These are phyloP conservation scores for Hydrozoanthus gracilis DNA, from an alignment of 92 coral and sea anemone species.

Conservation along the genomic window DNA sequence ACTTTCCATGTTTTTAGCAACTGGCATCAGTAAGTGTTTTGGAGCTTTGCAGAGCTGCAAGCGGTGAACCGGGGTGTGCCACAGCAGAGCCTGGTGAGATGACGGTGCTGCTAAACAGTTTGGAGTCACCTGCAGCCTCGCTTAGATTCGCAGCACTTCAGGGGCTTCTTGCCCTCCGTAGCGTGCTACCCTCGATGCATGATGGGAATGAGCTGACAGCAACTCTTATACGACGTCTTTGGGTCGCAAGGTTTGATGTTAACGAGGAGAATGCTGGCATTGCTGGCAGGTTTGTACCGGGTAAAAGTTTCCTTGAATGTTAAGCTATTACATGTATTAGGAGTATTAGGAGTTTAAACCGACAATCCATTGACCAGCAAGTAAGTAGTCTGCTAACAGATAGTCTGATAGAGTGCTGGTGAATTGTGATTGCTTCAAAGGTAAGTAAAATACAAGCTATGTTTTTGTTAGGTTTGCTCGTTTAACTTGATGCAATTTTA, in stretches of 20 bases:
- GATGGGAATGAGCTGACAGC: conserved; percentile 71
- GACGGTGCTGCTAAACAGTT: conserved; percentile 69
- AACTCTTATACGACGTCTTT: conserved; percentile 71
- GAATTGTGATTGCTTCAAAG: no score
- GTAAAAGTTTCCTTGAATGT: neutral
- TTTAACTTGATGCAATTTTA: no score
- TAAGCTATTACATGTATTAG: no score
- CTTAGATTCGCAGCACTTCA: conserved; percentile 83
- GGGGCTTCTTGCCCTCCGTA: conserved; percentile 72
- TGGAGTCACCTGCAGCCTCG: conserved; percentile 86
- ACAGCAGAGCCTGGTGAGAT: conserved; percentile 82
- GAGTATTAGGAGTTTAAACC: no score
- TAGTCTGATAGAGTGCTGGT: no score
- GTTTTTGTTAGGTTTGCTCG: no score
- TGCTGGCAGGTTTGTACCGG: conserved; percentile 73
- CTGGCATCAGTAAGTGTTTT: conserved; percentile 86
- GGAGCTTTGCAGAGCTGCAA: conserved; percentile 87
- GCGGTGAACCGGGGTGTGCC: conserved; percentile 90
- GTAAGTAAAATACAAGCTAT: no score
- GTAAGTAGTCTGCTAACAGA: no score
- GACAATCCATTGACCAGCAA: no score
- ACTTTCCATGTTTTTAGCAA: conserved; percentile 66
- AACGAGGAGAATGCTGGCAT: conserved; percentile 87
- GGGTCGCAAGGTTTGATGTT: conserved; percentile 90
- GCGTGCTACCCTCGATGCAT: conserved; percentile 72